Conservation (phyloP, 2,888 invertebrate genomes). For the Ptychoptera contaminata region DNA sequence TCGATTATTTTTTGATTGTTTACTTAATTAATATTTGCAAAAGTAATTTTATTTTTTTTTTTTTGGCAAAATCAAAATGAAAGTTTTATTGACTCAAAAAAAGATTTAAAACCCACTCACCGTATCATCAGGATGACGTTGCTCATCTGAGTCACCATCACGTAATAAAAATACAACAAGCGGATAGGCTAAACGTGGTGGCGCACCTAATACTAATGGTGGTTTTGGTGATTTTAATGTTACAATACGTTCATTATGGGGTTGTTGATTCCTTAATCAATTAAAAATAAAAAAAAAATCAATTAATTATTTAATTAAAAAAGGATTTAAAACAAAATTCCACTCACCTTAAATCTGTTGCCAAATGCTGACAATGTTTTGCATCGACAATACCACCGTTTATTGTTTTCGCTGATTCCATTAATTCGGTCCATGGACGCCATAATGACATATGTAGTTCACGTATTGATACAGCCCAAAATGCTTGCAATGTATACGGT, state of each 20-base stretch:
- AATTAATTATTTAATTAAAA: neutral
- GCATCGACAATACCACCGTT: conserved; percentile 10
- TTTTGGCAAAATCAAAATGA: neutral
- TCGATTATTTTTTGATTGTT: too few relatives aligned
- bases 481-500: conserved; percentile 53
- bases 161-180: conserved; percentile 59
- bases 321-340: neutral
- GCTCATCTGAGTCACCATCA: conserved; percentile 36
- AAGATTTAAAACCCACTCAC: conserved; percentile 29
- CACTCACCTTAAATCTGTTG: conserved; percentile 15
- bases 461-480: conserved; percentile 65
- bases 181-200: conserved; percentile 60
- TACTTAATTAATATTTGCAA: too few relatives aligned
- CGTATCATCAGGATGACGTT: conserved; percentile 61
- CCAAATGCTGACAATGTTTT: conserved; percentile 14
- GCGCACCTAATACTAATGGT: conserved; percentile 50
- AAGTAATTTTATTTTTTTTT: too few relatives aligned
- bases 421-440: conserved; percentile 50
- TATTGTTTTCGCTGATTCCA: conserved; percentile 33
- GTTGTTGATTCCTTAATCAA: conserved; percentile 37
- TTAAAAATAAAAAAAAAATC: neutral
- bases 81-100: neutral
- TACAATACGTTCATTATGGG: conserved; percentile 49
- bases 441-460: conserved; percentile 61
- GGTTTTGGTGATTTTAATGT: conserved; percentile 44